These are phyloP conservation scores for Pachyuromys duprasi DNA, from an alignment of 2,797 vertebrate genomes.

Conservation along the genomic window DNA sequence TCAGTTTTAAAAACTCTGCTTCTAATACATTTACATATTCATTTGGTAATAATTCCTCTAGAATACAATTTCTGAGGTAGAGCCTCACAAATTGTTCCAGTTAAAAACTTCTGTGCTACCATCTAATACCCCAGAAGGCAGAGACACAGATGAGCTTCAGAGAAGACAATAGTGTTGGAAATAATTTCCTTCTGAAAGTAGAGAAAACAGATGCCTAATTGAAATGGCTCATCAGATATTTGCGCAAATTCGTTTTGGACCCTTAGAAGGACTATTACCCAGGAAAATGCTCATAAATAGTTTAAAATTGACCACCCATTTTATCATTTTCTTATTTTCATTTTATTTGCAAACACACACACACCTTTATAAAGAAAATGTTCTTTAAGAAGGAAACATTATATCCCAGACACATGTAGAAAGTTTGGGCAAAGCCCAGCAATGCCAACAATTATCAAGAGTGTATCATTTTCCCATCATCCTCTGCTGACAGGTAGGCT, in stretches of 20 bases:
- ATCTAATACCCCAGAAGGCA: background rate
- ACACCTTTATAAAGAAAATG: constrained; percentile 21
- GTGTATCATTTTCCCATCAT: fast-evolving
- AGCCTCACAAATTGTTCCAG: background rate
- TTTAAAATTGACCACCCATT: background rate
- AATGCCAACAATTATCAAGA: fast-evolving
- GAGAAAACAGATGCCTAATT: constrained; percentile 34
- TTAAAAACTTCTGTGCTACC: fast-evolving
- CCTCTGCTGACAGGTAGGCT: fast-evolving
- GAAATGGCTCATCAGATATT: background rate
- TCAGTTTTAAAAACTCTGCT: background rate
- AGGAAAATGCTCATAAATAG: background rate
- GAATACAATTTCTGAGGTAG: background rate
- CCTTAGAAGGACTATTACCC: background rate
- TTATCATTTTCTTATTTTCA: constrained; percentile 8
- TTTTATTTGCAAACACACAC: constrained; percentile 30
- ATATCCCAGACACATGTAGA: background rate
- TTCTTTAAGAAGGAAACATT: background rate
- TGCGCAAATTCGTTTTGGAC: constrained; percentile 9
- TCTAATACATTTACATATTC: background rate
- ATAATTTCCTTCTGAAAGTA: background rate
- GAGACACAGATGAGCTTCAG: background rate
- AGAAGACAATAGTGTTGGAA: background rate
- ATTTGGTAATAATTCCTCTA: background rate
- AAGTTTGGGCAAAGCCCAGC: background rate